These are phyloP conservation scores for Mirza zaza DNA, from an alignment of 2,113 vertebrate species.

Conservation along the genomic window DNA sequence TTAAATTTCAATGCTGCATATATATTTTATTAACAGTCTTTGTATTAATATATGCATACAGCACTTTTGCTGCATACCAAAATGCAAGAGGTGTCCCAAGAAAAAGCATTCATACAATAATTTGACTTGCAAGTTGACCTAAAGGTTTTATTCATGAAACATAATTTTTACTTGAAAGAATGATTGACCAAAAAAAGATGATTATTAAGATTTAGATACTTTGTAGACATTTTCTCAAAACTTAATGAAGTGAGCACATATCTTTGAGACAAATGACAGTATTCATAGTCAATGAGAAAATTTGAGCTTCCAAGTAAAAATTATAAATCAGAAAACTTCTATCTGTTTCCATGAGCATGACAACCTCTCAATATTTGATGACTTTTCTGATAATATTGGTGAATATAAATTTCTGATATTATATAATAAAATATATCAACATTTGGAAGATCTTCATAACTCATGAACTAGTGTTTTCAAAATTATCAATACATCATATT, in stretches of 20 bases:
- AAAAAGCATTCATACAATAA: neutral
- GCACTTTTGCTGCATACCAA: neutral
- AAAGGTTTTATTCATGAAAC: neutral
- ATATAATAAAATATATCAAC: neutral
- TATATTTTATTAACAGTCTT: neutral
- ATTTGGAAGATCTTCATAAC: neutral
- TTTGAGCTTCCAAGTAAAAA: neutral
- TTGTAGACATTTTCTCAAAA: neutral
- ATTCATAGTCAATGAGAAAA: neutral
- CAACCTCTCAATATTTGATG: neutral
- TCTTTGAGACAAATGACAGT: neutral
- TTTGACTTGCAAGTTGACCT: neutral
- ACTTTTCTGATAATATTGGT: neutral
- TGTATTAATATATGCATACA: neutral
- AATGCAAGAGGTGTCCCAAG: neutral
- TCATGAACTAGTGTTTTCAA: neutral
- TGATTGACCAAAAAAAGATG: neutral
- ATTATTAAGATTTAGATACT: neutral
- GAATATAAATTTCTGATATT: neutral
- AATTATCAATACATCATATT: neutral
- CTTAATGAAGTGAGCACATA: neutral
- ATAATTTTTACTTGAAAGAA: neutral
- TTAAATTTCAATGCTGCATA: neutral
- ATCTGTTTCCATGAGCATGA: neutral
- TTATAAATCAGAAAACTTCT: neutral